Base-by-base conservation (phyloP, 2,797 vertebrate genomes). In the Neosilurus hyrtlii region DNA sequence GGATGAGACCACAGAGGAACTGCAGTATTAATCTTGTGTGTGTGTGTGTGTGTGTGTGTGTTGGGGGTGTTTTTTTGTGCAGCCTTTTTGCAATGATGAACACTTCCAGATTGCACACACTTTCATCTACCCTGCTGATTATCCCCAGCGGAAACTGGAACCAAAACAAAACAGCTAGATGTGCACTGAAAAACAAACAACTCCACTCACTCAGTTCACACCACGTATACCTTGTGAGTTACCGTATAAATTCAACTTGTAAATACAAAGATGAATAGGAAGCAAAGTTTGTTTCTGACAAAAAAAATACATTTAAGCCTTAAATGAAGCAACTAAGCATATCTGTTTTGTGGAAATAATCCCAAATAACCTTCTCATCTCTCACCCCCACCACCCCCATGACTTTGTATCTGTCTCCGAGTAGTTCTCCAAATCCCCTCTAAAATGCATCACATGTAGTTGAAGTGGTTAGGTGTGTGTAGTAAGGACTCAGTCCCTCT, bases 81-180 rank as follows among this genome's bases (percentile, higher is more conserved):
- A 62, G 63, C 18, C 43, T 18, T 24, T 49, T 4, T 37, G 49
- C 22, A 24, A 3, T 57, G 82, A 16, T 57, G 82, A 84, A 74
- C 51, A 62, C 77, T 84, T 84, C 83, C 83, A 84, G 62, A 79
- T 73, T 79, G 59, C 65, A 30, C 20, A 63, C 20, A 4, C 52
- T 66, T 80, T 80, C 18, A 84, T 83, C 67, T 73, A 49, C n/a
- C 6, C 18, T 22, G 20, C 14, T 26, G 18, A 77, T 80, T 35
- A 56, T 83, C 59, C 73, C 73, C 30, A n/a, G 56, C 16, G 16
- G 22, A 65, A 26, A 66, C n/a, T 11, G 9, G 73, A 68, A 9
- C 52, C 11, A 35, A 51, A 70, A 20, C 67, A 49, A 70, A 83
- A 30, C 22, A 70, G 26, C 35, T 20, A 20, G 51, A 77, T 15